These are phyloP conservation scores for Drosophila sucinea DNA, from an alignment of 1,140 invertebrate species.

Conservation along the genomic window DNA sequence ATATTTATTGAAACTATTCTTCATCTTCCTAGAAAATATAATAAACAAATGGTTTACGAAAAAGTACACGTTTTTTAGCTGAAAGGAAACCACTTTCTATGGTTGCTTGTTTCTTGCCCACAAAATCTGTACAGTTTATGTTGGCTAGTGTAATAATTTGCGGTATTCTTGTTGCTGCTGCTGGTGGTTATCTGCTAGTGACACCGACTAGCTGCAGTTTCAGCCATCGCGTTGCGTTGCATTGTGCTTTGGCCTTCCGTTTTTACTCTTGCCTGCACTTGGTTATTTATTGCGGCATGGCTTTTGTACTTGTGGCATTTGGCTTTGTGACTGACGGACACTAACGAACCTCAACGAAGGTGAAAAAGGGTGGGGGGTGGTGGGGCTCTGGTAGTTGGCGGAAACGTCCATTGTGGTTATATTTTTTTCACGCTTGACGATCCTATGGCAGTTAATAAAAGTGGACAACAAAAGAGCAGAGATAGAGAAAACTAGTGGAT, in stretches of 20 bases:
- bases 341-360: constrained; percentile 39
- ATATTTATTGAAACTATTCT: too few species aligned
- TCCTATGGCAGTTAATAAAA: constrained; percentile 65
- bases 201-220: constrained; percentile 57
- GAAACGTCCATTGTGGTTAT: constrained; percentile 34
- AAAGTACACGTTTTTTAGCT: too few species aligned
- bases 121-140: background rate
- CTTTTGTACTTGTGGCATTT: constrained; percentile 47
- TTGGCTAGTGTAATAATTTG: constrained; percentile 48
- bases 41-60: too few species aligned
- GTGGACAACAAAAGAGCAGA: constrained; percentile 38
- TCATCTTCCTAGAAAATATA: too few species aligned
- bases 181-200: constrained; percentile 31
- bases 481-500: constrained; percentile 19
- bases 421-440: constrained; percentile 32
- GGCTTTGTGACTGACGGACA: constrained; percentile 46
- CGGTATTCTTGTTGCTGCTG: constrained; percentile 14
- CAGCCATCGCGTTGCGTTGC: constrained; percentile 4
- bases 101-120: too few species aligned
- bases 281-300: constrained; percentile 45
- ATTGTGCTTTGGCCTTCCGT: constrained; percentile 16
- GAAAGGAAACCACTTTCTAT: too few species aligned
- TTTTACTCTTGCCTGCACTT: constrained; percentile 19
- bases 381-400: constrained; percentile 42
- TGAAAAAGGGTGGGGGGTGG: constrained; percentile 23